Base-by-base conservation (phyloP, 2,888 invertebrate species). In the Amphipoea oculea region DNA sequence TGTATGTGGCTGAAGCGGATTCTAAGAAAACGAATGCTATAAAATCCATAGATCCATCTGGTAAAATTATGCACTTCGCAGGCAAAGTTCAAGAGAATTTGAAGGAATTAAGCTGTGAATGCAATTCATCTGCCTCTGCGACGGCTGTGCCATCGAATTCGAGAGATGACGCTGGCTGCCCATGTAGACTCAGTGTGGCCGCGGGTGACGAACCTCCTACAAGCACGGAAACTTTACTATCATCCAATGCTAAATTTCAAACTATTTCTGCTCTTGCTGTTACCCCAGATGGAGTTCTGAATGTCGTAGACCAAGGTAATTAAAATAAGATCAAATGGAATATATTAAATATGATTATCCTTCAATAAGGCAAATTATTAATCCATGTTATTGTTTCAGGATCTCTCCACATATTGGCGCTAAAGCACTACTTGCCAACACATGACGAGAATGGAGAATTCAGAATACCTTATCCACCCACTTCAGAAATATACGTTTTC, bases 1-100 rank as follows among this genome's bases (percentile, higher is more conserved):
- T 99, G 3, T 99, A 99, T 93, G 98, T 99, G 45, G 99, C 99
- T 1, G 99, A 99, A 95, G 98, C 99, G 79, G 99, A 99, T 95
- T 98, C 99, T 1, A 98, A 98, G 88, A 98, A 98, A 90, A 97
- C 98, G 1, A 99, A 99, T 96, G 98, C 97, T 85, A 99, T 98
- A 70, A 97, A 98, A 86, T 98, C 99, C 51, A 98, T 99, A 45
- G 99, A 99, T 93, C 98, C 99, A 0, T 98, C 99, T 51, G 99
- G 99, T 20, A 98, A 98, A 93, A 98, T 99, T 94, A 98, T 98
- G 85, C 98, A 99, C 91, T 99, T 99, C 94, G 99, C 99, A 86
- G 99, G 99, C n/a, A 98, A 98, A 93, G 97, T 98, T 76, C 98
- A 98, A 91, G 98, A 98, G 86, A 97, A 97, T 89, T 90, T 96